Evolutionary conservation across 2,888 invertebrate genomes (phyloP), one percentile per base, ranked within the genome.

Genomic region (Ptilodon capucinus): DNA sequence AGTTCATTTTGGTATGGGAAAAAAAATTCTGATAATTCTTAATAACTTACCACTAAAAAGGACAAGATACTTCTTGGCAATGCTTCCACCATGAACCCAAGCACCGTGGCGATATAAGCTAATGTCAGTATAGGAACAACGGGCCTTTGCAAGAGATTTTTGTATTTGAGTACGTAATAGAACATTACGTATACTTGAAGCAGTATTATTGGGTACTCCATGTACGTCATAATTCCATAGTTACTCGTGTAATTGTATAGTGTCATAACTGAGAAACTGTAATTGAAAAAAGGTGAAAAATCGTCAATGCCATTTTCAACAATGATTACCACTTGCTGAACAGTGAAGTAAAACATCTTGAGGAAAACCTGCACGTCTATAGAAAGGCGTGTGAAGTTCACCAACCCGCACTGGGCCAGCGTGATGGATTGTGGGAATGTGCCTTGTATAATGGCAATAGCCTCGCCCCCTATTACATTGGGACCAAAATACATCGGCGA

Each of bases 141-240:
- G 0, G 76, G 62, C 21, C 82, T 65, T 50, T 92, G 90, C 38
- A 96, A 70, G 54, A 92, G 64, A 25, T 92, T 85, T 68, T 93
- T 93, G 74, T 94, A 96, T 70, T 94, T 92, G 47, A 97, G 81
- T 2, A 95, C 95, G 45, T 94, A 92, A 71, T 92, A 94, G 59
- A 97, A 92, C 53, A 97, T 84, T 7, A 95, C 85, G 56, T 95
- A 93, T 67, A 96, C 94, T 88, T 97, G 97, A 1, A 94, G 42
- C 48, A 97, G 80, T 58, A 97, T 93, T 38, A 97, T 93, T 0
- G 96, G 96, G 79, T 97, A 97, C 74, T 97, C 97, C 92, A 97
- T 81, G 69, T 96, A 97, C 0, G 96, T 95, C 58, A 96, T 85
- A 8, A 95, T 61, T 9, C 94, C 92, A 76, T 97, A 97, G 9